phyloP scores from a whole-genome alignment of 2,797 vertebrate genomes.

The Tragelaphus eurycerus region DNA sequence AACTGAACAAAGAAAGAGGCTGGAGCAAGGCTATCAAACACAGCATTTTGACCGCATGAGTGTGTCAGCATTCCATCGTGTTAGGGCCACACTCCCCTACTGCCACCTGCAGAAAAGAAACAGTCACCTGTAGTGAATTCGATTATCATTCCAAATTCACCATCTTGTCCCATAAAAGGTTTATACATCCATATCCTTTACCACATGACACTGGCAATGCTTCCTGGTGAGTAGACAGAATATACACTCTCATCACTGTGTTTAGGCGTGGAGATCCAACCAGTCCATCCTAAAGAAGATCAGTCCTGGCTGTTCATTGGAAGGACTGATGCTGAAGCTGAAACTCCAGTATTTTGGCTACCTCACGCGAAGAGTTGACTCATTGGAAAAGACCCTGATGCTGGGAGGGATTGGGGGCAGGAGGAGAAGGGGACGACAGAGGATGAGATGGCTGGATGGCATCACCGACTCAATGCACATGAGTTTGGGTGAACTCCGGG shows the following conservation, averaged over 20 bases:
- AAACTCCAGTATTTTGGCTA: too few species aligned
- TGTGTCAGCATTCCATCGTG: not conserved
- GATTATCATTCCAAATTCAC: not conserved
- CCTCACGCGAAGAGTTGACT: too few species aligned
- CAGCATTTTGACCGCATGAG: not conserved
- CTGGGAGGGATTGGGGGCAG: too few species aligned
- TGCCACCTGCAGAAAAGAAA: not conserved
- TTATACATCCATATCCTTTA: not conserved
- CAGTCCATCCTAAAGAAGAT: too few species aligned
- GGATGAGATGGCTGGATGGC: too few species aligned
- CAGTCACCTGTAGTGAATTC: not conserved
- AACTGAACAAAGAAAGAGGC: not conserved
- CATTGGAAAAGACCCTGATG: too few species aligned
- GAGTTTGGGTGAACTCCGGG: too few species aligned
- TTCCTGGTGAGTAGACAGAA: not conserved
- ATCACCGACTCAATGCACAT: too few species aligned
- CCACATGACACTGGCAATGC: not conserved
- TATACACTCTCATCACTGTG: not conserved
- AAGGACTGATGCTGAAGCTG: too few species aligned
- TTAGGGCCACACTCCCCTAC: not conserved
- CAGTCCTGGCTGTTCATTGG: too few species aligned
- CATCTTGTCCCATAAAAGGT: not conserved
- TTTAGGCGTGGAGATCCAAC: not conserved
- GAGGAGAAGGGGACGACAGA: too few species aligned
- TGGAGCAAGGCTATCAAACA: not conserved